A percentile compares a stretch with the other conserved stretches of the same genome.
These are phyloP conservation scores for Tupaia chinensis DNA, from an alignment of 2,113 vertebrate species.

Conservation along the genomic window DNA sequence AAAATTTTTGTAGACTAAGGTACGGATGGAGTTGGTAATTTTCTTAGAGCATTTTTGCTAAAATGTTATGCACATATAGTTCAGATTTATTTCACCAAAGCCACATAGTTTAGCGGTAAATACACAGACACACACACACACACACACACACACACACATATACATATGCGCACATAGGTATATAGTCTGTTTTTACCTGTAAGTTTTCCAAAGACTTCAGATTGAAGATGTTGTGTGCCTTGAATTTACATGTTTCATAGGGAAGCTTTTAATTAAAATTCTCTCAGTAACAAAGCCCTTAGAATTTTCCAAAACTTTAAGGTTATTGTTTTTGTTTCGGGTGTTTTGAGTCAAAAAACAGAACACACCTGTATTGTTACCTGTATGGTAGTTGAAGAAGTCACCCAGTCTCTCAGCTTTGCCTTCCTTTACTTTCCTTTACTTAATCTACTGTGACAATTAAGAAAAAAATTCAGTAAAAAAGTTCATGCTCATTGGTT, in stretches of 20 bases:
- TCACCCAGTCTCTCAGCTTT: not conserved
- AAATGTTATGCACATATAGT: not conserved
- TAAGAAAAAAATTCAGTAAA: not conserved
- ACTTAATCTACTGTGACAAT: not conserved
- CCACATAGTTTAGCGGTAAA: not conserved
- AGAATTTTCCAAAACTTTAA: not conserved
- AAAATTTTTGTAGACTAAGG: conserved; percentile 19
- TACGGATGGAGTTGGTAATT: not conserved
- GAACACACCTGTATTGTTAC: conserved; percentile 6
- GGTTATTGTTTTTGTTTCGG: not conserved
- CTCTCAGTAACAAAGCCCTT: not conserved
- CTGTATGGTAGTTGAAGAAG: not conserved
- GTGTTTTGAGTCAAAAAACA: not conserved
- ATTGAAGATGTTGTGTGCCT: not conserved
- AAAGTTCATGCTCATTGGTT: not conserved
- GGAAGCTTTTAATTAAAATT: conserved; percentile 31
- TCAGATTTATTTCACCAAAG: conserved; percentile 40
- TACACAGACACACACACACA: too few relatives aligned
- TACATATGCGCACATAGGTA: too few relatives aligned
- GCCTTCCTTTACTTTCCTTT: not conserved
- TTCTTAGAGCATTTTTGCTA: not conserved
- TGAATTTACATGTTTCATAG: not conserved
- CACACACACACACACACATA: too few relatives aligned
- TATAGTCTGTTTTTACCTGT: not conserved
- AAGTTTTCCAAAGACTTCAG: conserved; percentile 16